Percentiles rank a stretch among this genome's conserved stretches.
Evolutionary conservation across 2,888 invertebrate species (phyloP).

Genomic region (Sturmia bella): DNA sequence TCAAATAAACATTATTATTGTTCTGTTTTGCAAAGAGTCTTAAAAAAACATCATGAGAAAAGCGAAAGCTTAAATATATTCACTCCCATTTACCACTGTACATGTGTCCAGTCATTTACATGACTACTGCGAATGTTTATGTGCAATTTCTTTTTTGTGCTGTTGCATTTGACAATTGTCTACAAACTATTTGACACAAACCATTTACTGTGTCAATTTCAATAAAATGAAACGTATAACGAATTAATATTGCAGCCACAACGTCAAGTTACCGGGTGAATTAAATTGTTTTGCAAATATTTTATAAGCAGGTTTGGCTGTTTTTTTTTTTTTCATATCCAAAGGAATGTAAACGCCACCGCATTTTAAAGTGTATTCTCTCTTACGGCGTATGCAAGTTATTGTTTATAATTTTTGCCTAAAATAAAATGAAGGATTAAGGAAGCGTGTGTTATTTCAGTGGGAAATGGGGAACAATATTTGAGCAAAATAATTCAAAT

Average conservation of each 20-base stretch:
- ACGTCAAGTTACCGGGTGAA: conserved; percentile 35
- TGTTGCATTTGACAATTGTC: conserved; percentile 58
- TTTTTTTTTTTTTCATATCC: conserved; percentile 13
- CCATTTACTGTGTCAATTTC: conserved; percentile 68
- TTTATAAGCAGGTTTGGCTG: conserved; percentile 15
- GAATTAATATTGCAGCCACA: conserved; percentile 36
- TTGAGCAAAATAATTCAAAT: neutral
- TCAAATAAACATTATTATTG: no score
- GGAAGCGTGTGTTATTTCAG: neutral
- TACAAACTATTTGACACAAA: conserved; percentile 64
- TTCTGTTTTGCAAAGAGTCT: no score
- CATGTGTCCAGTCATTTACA: conserved; percentile 19
- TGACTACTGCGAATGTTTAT: conserved; percentile 38
- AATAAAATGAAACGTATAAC: conserved; percentile 55
- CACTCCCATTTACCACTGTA: conserved; percentile 1
- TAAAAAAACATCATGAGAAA: no score
- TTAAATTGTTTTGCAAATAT: conserved; percentile 50
- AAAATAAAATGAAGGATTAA: neutral
- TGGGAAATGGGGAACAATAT: neutral
- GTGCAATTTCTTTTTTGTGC: conserved; percentile 5
- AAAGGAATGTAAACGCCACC: conserved; percentile 51
- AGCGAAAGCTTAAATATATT: no score
- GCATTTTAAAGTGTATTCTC: conserved; percentile 1
- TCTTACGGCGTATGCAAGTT: conserved; percentile 20
- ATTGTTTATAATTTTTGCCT: neutral